Evolutionary conservation across 2,888 invertebrate species (phyloP).

Genomic region (Cerastis rubricosa): DNA sequence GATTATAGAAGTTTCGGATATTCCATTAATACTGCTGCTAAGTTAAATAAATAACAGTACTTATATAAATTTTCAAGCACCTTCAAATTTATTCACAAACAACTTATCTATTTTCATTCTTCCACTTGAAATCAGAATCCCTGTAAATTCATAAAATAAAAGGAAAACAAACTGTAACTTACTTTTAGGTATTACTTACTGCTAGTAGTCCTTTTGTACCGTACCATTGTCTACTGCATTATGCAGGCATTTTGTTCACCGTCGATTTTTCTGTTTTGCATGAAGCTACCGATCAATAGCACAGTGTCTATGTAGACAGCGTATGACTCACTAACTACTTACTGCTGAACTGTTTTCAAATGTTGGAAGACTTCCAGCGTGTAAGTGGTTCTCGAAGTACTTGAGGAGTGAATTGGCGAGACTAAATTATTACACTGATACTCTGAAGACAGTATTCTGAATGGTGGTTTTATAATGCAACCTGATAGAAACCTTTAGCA

Average conservation of each 20-base stretch:
- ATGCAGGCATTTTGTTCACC: conserved; percentile 44
- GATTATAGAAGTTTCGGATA: conserved; percentile 38
- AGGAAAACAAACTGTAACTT: conserved; percentile 20
- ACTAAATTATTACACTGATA: conserved; percentile 7
- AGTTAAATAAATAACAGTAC: conserved; percentile 4
- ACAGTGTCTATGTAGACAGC: conserved; percentile 35
- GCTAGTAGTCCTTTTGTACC: conserved; percentile 4
- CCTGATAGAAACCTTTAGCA: not conserved
- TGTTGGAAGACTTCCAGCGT: conserved; percentile 47
- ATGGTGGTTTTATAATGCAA: not conserved
- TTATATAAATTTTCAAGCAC: not conserved
- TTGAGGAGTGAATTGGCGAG: conserved; percentile 24
- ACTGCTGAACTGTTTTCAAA: conserved; percentile 27
- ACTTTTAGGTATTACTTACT: conserved; percentile 2
- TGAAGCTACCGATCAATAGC: conserved; percentile 48
- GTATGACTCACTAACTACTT: conserved; percentile 24
- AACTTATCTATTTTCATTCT: not conserved
- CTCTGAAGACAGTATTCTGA: not conserved
- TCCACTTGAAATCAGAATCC: not conserved
- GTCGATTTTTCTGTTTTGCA: conserved; percentile 55
- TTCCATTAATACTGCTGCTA: conserved; percentile 17
- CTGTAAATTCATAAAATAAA: conserved; percentile 11
- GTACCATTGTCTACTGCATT: conserved; percentile 49
- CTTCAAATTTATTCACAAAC: not conserved
- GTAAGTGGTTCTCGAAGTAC: conserved; percentile 27